Percentiles rank a stretch among this genome's conserved stretches.
Evolutionary conservation across 2,888 invertebrate species (phyloP).

Genomic region (Encarsia formosa): DNA sequence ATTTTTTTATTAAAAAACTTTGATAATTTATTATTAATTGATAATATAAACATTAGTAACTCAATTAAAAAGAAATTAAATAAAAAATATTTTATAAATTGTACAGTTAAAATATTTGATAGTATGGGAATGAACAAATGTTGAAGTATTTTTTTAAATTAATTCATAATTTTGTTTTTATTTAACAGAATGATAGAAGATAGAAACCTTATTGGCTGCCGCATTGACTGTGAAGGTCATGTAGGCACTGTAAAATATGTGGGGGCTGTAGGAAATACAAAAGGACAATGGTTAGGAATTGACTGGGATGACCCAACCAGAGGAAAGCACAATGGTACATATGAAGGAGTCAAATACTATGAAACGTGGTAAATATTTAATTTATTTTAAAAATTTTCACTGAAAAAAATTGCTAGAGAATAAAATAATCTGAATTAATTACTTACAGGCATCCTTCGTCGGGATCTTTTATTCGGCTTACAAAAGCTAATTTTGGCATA

Average conservation of each 20-base stretch:
- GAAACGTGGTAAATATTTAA: constrained; percentile 56
- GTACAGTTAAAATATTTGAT: no score
- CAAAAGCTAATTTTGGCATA: constrained; percentile 71
- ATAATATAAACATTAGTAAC: no score
- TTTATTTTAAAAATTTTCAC: constrained; percentile 43
- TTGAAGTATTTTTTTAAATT: no score
- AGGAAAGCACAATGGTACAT: constrained; percentile 89
- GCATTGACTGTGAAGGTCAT: constrained; percentile 53
- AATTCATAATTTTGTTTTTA: no score
- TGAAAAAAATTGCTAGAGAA: background rate
- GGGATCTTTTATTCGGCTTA: constrained; percentile 83
- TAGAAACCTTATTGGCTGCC: constrained; percentile 49
- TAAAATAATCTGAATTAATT: background rate
- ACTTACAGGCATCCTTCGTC: constrained; percentile 65
- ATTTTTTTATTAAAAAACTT: no score
- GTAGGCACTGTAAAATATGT: constrained; percentile 55
- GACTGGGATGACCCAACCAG: constrained; percentile 90
- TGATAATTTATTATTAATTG: no score
- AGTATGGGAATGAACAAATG: no score
- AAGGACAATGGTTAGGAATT: constrained; percentile 78
- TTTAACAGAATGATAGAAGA: constrained; percentile 44
- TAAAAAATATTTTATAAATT: no score
- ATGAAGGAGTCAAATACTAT: constrained; percentile 81
- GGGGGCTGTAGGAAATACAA: constrained; percentile 53
- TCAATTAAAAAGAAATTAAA: no score